Evolutionary conservation across 2,888 invertebrate species (phyloP), one percentile per base, ranked within the genome.

Genomic region (Lysandra coridon): DNA sequence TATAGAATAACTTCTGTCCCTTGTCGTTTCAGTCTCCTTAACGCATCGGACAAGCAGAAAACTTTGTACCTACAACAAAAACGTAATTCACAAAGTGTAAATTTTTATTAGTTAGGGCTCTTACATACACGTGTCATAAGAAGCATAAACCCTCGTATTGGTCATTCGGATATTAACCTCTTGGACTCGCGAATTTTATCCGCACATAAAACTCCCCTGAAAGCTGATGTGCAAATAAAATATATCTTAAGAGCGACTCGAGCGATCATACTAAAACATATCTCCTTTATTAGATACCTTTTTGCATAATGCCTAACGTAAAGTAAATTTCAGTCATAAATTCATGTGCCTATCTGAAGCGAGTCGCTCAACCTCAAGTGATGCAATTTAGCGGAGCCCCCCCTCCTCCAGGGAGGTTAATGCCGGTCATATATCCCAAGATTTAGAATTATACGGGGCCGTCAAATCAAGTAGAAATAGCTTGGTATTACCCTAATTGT

Each of bases 341-440:
- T 79, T 79, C 79, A 79, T 79, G 62, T 75, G 79, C 79, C 75
- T 79, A 79, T 79, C 79, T 79, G 74, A 44, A 60, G 79, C 37
- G 75, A 79, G 37, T 79, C 79, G 62, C 64, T 79, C 79, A 75
- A 79, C 79, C 79, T 79, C 79, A 79, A 79, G 74, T 79, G 79
- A 79, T 79, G 79, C 79, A 79, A 79, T 79, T 79, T 79, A 79
- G 49, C 40, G 79, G 60, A 79, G 79, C 75, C 62, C 62, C 74
- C 17, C 49, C 53, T 14, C 53, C 57, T 57, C 57, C 75, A 33
- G 57, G 79, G 62, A 64, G 75, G 79, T 79, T 79, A 79, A 79
- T 79, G 79, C 75, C 75, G 62, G 64, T 33, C 75, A 75, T 79
- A 75, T 64, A 79, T 79, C 74, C 74, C 40, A 62, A 37, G 74